Percentiles rank a stretch among this genome's conserved stretches.
Conservation (phyloP, 1,140 invertebrate species). For the Brachionus plicatilis region DNA sequence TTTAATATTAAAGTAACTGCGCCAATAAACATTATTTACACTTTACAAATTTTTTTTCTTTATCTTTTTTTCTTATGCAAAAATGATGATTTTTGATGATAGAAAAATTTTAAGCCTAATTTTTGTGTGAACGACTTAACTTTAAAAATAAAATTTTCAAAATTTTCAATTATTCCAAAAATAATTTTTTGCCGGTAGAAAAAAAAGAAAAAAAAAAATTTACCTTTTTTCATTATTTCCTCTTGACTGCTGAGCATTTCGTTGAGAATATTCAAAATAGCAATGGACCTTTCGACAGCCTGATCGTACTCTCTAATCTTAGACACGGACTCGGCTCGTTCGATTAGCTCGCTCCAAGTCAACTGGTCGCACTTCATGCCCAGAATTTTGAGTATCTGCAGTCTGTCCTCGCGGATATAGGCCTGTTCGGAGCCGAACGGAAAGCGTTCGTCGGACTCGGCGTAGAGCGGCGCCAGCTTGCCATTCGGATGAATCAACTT, state of each 20-base stretch:
- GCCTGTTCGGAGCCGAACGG: constrained; percentile 26
- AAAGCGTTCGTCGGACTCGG: constrained; percentile 27
- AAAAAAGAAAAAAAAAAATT: neutral
- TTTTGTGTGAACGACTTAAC: too few species aligned
- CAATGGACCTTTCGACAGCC: constrained; percentile 5
- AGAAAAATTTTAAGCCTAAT: too few species aligned
- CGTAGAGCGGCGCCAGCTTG: neutral
- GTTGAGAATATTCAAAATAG: constrained; percentile 3
- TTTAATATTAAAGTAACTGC: too few species aligned
- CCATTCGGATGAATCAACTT: constrained; percentile 38
- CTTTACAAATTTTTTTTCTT: too few species aligned
- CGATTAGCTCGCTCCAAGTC: constrained; percentile 20
- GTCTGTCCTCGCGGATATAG: constrained; percentile 16
- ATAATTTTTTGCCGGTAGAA: too few species aligned
- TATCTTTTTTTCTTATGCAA: too few species aligned
- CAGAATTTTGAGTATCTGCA: constrained; percentile 25
- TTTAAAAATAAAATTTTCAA: too few species aligned
- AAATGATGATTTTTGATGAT: too few species aligned
- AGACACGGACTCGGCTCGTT: constrained; percentile 3
- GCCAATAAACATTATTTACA: too few species aligned
- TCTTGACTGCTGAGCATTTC: constrained; percentile 9
- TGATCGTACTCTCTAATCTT: constrained; percentile 22
- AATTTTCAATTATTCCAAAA: too few species aligned
- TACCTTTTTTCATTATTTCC: neutral
- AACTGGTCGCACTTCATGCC: constrained; percentile 38